Evolutionary conservation across 2,113 vertebrate genomes (phyloP), one percentile per base, ranked within the genome.

Genomic region (Empidonax traillii): DNA sequence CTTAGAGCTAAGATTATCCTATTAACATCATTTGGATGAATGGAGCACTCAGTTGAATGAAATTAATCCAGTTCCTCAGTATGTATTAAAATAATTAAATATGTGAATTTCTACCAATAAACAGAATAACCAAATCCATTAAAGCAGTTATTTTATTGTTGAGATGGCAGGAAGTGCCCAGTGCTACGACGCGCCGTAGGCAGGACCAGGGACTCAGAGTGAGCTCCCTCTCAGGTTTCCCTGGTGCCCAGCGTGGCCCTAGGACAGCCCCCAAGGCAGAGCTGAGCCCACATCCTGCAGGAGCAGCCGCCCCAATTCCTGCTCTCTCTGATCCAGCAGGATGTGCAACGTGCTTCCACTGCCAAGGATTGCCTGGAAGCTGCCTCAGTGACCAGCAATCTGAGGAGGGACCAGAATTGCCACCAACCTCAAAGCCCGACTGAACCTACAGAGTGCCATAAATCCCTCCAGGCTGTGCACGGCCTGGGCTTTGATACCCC

Each of bases 271-370:
- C 37, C 0, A 3, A 61, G 76, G 46, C 37, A 25, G 1, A 8
- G 12, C 61, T n/a, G 56, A 37, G 56, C 19, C 24, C 28, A 14
- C 2, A 6, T 33, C 58, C 30, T 37, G 14, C 63, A 30, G 14
- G 2, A 11, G 1, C 13, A 62, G 61, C 33, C 20, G 46, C n/a
- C 63, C 41, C 33, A 30, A 4, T 20, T 63, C 27, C 62, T 11
- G 17, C 8, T 52, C 44, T 11, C 31, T 33, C 56, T 31, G 33
- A 27, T 11, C 23, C 33, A 41, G 44, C 25, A 33, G 55, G 27
- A 28, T 1, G 2, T 10, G 37, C 8, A 3, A 35, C 2, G 37
- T 24, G 49, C 21, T 33, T 39, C 14, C 51, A 22, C 2, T 23
- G 44, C 25, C 8, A 7, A 4, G 35, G 10, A 18, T 6, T 2